Evolutionary conservation across 2,888 invertebrate species (phyloP), one percentile per base, ranked within the genome.

Genomic region (Nemoura dubitans): DNA sequence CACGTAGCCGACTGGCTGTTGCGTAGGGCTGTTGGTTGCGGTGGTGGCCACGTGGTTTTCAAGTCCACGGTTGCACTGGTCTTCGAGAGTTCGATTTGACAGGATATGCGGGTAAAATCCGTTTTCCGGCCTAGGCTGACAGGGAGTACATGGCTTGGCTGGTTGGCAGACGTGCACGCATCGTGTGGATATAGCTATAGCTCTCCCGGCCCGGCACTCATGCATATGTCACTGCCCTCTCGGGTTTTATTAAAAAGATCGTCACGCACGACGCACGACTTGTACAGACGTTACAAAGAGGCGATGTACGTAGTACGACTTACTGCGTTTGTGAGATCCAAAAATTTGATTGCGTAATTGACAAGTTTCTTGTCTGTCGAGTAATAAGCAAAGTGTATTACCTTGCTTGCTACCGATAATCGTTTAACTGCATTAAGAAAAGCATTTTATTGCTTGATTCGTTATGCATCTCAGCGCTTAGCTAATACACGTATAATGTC

Each of bases 181-280:
- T 59, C 78, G 78, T 26, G 78, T 78, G 10, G 76, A 5, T n/a
- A n/a, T n/a, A n/a, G n/a, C n/a, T n/a, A n/a, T 21, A 5, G 76
- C n/a, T 28, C 28, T 78, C 78, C 26, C 27, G 27, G 78, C 78
- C 26, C 27, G 78, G 78, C 78, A 6, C 26, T 28, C 78, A 78
- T 28, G 26, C 78, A 78, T 82, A 26, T 83, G 83, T 83, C 83
- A 83, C 83, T 83, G 83, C 83, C 83, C 83, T 83, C 83, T 36
- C 78, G 59, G 78, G 81, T 30, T 81, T 81, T 28, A 81, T 30
- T 30, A 78, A 78, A 78, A 81, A 83, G 42, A 26, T 83, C 83
- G 83, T 42, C 83, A 83, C 83, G 83, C 83, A 83, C 83, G 83
- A 83, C 83, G 83, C 83, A 83, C 83, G 83, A 78, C 59, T 59